A percentile compares a stretch with the other conserved stretches of the same genome.
These are phyloP conservation scores for Monochamus saltuarius DNA, from an alignment of 1,140 invertebrate species.

Conservation along the genomic window DNA sequence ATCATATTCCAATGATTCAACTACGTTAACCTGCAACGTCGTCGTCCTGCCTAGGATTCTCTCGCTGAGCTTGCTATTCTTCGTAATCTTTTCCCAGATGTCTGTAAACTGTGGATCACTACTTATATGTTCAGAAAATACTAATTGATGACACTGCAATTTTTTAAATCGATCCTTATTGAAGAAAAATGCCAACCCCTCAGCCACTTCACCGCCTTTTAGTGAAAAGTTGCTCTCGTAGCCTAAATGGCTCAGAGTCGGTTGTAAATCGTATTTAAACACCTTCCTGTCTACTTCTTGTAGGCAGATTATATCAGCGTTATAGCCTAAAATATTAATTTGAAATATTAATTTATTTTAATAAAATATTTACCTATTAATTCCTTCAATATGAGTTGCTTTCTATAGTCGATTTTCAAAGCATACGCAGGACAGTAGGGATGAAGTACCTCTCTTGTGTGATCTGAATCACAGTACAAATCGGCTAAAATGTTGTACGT, in stretches of 20 bases:
- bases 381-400: conserved; percentile 82
- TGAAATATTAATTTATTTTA: neutral
- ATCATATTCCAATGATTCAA: conserved; percentile 63
- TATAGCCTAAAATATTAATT: conserved; percentile 66
- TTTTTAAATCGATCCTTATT: conserved; percentile 62
- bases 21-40: conserved; percentile 61
- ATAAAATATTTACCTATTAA: conserved; percentile 62
- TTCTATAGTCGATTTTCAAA: conserved; percentile 82
- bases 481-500: conserved; percentile 90
- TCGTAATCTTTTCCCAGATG: conserved; percentile 64
- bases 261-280: conserved; percentile 70
- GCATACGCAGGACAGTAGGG: conserved; percentile 82
- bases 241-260: conserved; percentile 59
- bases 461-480: conserved; percentile 82
- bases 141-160: conserved; percentile 34
- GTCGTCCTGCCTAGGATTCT: conserved; percentile 66
- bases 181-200: conserved; percentile 82
- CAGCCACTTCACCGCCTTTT: conserved; percentile 73
- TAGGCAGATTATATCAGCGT: conserved; percentile 85
- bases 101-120: conserved; percentile 58
- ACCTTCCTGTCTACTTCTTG: conserved; percentile 90
- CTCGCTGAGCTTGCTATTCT: conserved; percentile 62
- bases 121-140: conserved; percentile 58
- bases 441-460: conserved; percentile 70
- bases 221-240: conserved; percentile 64